Percentiles rank a stretch among this genome's conserved stretches.
Conservation (phyloP, 2,113 vertebrate species). For the Lophochroa leadbeateri region DNA sequence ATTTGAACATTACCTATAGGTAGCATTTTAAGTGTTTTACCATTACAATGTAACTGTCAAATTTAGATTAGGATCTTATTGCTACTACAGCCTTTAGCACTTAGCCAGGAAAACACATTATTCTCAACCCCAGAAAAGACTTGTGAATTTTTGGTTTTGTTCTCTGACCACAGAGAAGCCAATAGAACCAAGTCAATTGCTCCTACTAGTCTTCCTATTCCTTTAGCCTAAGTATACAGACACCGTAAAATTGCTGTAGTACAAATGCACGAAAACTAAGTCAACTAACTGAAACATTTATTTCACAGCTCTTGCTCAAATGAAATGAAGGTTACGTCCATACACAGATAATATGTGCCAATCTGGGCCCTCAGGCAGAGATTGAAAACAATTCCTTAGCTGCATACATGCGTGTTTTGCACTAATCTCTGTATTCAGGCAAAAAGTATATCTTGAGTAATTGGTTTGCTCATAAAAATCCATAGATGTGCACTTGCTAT, state of each 20-base stretch:
- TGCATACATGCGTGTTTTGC: not conserved
- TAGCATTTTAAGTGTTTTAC: not conserved
- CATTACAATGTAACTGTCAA: not conserved
- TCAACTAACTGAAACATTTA: not conserved
- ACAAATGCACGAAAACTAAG: not conserved
- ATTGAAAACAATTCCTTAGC: not conserved
- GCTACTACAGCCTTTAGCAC: not conserved
- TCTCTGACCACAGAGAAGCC: not conserved
- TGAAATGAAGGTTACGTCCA: not conserved
- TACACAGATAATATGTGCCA: not conserved
- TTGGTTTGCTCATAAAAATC: not conserved
- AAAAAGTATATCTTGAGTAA: not conserved
- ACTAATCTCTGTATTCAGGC: not conserved
- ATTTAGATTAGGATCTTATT: not conserved
- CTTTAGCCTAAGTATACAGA: not conserved
- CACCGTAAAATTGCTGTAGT: not conserved
- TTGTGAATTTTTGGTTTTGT: not conserved
- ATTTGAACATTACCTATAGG: not conserved
- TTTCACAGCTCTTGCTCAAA: not conserved
- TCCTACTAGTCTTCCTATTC: not conserved
- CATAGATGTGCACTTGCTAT: not conserved
- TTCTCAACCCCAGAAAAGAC: not conserved
- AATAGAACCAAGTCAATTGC: not conserved
- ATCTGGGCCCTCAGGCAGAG: not conserved
- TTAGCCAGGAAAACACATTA: not conserved